phyloP scores from a whole-genome alignment of 2,797 vertebrate species.

The Arrhamphus sclerolepis region DNA sequence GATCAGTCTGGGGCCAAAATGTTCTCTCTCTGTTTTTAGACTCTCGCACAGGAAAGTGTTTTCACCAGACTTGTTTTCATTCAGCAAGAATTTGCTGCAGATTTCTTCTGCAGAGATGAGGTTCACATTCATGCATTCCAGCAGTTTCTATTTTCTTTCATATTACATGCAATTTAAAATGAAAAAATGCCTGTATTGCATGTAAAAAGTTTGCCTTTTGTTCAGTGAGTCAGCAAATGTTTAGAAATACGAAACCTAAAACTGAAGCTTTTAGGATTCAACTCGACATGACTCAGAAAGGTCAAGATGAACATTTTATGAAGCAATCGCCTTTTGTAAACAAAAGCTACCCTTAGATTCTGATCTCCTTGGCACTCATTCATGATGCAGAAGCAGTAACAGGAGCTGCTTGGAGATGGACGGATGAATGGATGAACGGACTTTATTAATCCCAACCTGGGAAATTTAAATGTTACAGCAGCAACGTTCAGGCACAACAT shows the following conservation, averaged over 20 bases:
- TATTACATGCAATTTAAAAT: background rate
- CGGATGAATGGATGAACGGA: too few species aligned
- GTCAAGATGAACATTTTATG: slow-evolving; percentile 4
- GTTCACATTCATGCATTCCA: background rate
- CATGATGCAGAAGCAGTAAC: background rate
- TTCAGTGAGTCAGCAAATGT: background rate
- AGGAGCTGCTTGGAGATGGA: background rate
- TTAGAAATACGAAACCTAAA: slow-evolving; percentile 9
- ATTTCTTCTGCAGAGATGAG: background rate
- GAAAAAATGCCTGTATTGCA: background rate
- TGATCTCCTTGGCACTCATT: background rate
- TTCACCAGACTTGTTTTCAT: slow-evolving; percentile 10
- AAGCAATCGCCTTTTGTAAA: slow-evolving; percentile 17
- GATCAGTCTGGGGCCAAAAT: slow-evolving; percentile 57
- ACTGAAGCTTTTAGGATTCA: background rate
- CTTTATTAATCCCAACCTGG: too few species aligned
- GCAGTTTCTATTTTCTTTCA: background rate
- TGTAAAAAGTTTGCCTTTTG: background rate
- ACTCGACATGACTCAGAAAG: too few species aligned
- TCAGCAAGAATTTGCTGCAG: slow-evolving; percentile 8
- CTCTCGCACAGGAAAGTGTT: slow-evolving; percentile 36
- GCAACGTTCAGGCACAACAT: too few species aligned
- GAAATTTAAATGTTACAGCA: too few species aligned
- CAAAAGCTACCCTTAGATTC: background rate
- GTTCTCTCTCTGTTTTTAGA: slow-evolving; percentile 62